Evolutionary conservation across 1,140 invertebrate genomes (phyloP).

Genomic region (Magallana ariakensis): DNA sequence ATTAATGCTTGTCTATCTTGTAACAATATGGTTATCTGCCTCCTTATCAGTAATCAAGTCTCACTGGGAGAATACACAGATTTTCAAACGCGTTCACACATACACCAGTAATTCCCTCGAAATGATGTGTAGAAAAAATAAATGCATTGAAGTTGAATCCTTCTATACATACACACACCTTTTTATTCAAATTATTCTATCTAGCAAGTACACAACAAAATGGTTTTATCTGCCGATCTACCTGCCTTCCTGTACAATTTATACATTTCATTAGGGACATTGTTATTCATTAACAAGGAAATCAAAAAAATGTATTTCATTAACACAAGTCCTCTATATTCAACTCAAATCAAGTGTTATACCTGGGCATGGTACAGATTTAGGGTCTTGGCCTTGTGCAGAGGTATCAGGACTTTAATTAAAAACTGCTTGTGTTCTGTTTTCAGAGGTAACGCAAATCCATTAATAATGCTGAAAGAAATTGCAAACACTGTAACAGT

Average conservation of each 20-base stretch:
- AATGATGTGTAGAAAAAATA: neutral
- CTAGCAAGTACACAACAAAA: no score
- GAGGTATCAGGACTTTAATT: constrained; percentile 78
- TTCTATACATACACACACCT: no score
- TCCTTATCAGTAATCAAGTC: neutral
- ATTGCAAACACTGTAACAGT: neutral
- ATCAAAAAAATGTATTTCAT: neutral
- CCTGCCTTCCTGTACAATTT: no score
- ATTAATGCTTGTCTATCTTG: neutral
- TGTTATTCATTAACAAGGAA: neutral
- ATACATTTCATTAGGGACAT: neutral
- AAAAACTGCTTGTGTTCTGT: constrained; percentile 78
- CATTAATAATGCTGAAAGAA: constrained; percentile 81
- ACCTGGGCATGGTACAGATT: constrained; percentile 76
- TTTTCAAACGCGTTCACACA: neutral
- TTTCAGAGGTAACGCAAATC: constrained; percentile 81
- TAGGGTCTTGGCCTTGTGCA: constrained; percentile 77
- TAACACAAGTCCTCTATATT: neutral
- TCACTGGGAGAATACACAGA: neutral
- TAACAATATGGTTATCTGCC: neutral
- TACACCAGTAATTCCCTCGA: neutral
- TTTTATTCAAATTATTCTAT: no score
- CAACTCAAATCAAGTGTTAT: constrained; percentile 24
- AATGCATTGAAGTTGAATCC: no score
- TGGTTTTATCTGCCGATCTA: no score